phyloP scores from a whole-genome alignment of 2,888 invertebrate genomes.

The Digitonthophagus gazella region DNA sequence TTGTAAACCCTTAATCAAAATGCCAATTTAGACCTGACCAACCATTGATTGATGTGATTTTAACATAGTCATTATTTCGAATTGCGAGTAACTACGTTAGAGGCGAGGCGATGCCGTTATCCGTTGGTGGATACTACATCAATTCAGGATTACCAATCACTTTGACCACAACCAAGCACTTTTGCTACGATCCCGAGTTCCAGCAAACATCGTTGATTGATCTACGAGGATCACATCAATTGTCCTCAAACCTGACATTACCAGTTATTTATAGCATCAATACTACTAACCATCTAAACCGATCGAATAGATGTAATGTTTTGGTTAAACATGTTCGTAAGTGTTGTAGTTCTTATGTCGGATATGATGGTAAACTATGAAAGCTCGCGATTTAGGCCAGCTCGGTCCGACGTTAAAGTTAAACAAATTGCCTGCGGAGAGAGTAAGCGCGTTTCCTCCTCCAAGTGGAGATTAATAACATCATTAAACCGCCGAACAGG shows the following conservation, averaged over 20 bases:
- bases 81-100: constrained; percentile 8
- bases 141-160: too few species aligned
- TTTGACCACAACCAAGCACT: too few species aligned
- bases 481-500: background rate
- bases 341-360: background rate
- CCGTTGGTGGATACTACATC: too few species aligned
- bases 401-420: background rate
- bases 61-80: constrained; percentile 48
- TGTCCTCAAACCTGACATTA: too few species aligned
- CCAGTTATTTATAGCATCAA: too few species aligned
- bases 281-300: too few species aligned
- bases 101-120: background rate
- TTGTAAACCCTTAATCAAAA: constrained; percentile 43
- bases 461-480: background rate
- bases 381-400: background rate
- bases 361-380: background rate
- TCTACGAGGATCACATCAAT: too few species aligned
- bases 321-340: background rate
- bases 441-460: background rate
- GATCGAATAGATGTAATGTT: too few species aligned
- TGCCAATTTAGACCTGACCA: constrained; percentile 48
- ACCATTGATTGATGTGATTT: constrained; percentile 51
- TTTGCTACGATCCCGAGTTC: too few species aligned
- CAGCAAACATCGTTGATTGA: too few species aligned
- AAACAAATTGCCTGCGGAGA: background rate